Percentiles rank a stretch among this genome's conserved stretches.
These are phyloP conservation scores for Sinelater perroti DNA, from an alignment of 2,888 invertebrate species.

Conservation along the genomic window DNA sequence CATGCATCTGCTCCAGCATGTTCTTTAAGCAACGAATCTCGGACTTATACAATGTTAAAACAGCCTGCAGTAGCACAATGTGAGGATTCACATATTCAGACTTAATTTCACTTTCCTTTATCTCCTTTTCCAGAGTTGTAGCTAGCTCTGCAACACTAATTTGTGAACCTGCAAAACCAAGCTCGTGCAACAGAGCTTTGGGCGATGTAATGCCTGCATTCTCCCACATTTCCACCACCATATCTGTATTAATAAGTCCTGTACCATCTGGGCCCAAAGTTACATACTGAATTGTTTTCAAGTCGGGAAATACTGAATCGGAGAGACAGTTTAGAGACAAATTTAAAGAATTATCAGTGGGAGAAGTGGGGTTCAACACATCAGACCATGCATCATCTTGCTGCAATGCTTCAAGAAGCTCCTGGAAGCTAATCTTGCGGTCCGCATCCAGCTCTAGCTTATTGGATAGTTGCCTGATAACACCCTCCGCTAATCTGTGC, in stretches of 20 bases:
- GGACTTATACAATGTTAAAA: slow-evolving; percentile 72
- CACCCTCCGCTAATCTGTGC: slow-evolving; percentile 70
- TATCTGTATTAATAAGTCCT: slow-evolving; percentile 60
- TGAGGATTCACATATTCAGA: slow-evolving; percentile 58
- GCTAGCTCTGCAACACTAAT: slow-evolving; percentile 71
- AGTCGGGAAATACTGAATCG: slow-evolving; percentile 54
- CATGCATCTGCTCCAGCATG: slow-evolving; percentile 71
- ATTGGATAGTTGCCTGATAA: slow-evolving; percentile 70
- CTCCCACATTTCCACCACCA: slow-evolving; percentile 78
- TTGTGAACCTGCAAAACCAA: slow-evolving; percentile 70
- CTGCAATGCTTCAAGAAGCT: slow-evolving; percentile 70
- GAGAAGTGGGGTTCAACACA: slow-evolving; percentile 46
- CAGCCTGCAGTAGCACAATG: slow-evolving; percentile 68
- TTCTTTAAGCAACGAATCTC: slow-evolving; percentile 70
- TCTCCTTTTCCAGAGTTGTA: slow-evolving; percentile 75
- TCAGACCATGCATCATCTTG: slow-evolving; percentile 62
- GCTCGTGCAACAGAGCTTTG: slow-evolving; percentile 69
- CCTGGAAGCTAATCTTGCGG: slow-evolving; percentile 71
- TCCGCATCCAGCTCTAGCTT: slow-evolving; percentile 71
- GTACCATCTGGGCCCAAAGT: slow-evolving; percentile 54
- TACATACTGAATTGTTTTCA: slow-evolving; percentile 57
- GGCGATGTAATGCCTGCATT: slow-evolving; percentile 73
- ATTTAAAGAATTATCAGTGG: slow-evolving; percentile 31
- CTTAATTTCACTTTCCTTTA: slow-evolving; percentile 52
- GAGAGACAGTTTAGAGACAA: slow-evolving; percentile 44